Conservation (phyloP, 1,140 invertebrate species). For the Drosophila tani region DNA sequence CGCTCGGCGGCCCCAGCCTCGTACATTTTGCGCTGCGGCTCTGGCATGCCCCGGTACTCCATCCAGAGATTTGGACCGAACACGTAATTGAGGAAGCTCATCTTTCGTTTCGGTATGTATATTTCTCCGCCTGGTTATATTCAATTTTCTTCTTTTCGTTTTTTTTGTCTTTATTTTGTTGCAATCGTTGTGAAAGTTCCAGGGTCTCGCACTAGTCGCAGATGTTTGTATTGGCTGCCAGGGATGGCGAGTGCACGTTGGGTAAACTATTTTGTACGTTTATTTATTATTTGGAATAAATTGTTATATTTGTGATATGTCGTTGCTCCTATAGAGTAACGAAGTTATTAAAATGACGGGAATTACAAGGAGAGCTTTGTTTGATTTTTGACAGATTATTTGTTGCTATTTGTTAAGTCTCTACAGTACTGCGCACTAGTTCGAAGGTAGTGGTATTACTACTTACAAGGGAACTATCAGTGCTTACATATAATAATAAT, state of each 20-base stretch:
- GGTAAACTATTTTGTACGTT: not conserved
- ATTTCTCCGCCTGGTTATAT: conserved; percentile 45
- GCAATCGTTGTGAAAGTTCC: conserved; percentile 48
- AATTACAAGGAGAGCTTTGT: not conserved
- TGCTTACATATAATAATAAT: too few species aligned
- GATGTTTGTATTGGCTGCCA: conserved; percentile 28
- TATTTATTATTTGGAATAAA: not conserved
- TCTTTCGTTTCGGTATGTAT: conserved; percentile 41
- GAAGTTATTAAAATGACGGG: not conserved
- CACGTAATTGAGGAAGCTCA: conserved; percentile 85
- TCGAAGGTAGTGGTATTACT: too few species aligned
- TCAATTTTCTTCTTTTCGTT: conserved; percentile 13
- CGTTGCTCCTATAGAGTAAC: not conserved
- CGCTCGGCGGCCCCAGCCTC: conserved; percentile 88
- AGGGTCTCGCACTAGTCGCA: conserved; percentile 37
- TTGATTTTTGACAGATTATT: not conserved
- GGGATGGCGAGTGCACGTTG: conserved; percentile 4
- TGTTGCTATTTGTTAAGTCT: not conserved
- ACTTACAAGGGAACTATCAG: too few species aligned
- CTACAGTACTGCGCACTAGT: too few species aligned
- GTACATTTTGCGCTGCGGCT: conserved; percentile 87
- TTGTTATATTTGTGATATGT: not conserved
- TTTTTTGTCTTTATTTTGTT: conserved; percentile 46
- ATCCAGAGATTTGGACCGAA: conserved; percentile 89
- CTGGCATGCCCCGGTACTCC: conserved; percentile 86